A percentile compares a stretch with the other conserved stretches of the same genome.
These are phyloP conservation scores for Gambusia affinis DNA, from an alignment of 2,113 vertebrate genomes.

Conservation along the genomic window DNA sequence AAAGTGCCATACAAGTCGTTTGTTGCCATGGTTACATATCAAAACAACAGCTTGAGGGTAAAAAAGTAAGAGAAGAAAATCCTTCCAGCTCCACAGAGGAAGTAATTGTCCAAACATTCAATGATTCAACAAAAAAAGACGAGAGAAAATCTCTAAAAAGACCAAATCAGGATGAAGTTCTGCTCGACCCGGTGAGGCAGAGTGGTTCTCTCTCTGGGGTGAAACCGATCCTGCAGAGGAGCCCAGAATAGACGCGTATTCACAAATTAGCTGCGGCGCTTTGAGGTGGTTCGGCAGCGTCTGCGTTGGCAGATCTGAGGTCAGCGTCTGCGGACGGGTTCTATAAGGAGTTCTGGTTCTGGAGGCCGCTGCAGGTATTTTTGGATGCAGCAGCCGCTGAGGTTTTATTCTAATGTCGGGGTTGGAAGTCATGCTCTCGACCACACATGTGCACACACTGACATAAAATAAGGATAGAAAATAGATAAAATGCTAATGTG, in stretches of 20 bases:
- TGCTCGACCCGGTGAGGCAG: no score
- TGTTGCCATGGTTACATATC: no score
- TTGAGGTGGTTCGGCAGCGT: background rate
- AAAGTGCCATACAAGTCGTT: no score
- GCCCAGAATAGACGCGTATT: slow-evolving; percentile 58
- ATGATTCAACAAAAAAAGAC: no score
- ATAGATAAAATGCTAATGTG: background rate
- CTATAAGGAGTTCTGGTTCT: slow-evolving; percentile 54
- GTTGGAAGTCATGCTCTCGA: slow-evolving; percentile 26
- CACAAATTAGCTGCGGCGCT: slow-evolving; percentile 59
- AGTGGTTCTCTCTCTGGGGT: background rate
- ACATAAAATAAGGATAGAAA: background rate
- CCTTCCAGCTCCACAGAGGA: no score
- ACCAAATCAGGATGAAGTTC: no score
- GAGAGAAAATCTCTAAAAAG: no score
- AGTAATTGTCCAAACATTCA: no score
- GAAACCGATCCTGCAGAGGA: background rate
- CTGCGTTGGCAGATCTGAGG: slow-evolving; percentile 42
- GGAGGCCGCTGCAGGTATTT: slow-evolving; percentile 65
- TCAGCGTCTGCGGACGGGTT: slow-evolving; percentile 47
- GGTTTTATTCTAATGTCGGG: slow-evolving; percentile 68
- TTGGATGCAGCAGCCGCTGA: slow-evolving; percentile 48
- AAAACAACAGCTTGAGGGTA: no score
- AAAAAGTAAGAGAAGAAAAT: no score
- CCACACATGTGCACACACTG: background rate